Conservation (phyloP, 2,888 invertebrate species). For the Macaria liturata region DNA sequence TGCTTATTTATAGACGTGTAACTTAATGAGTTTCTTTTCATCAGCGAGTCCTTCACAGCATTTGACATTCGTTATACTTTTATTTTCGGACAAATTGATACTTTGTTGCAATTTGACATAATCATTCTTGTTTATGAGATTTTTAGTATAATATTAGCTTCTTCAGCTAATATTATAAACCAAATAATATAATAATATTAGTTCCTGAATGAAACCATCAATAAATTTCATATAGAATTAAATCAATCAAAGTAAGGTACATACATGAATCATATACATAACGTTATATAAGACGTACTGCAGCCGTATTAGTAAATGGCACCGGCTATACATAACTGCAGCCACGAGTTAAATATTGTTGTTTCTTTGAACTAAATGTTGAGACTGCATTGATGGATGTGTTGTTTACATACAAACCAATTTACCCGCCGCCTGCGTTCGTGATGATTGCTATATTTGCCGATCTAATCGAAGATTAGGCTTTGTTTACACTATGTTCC, state of each 20-base stretch:
- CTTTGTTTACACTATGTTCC: constrained; percentile 4
- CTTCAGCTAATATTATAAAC: too few species aligned
- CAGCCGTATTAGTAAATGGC: not conserved
- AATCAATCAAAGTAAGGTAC: too few species aligned
- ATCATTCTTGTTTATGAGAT: constrained; percentile 9
- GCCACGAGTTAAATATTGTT: not conserved
- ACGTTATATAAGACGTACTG: too few species aligned
- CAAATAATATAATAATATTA: not conserved
- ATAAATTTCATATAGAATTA: too few species aligned
- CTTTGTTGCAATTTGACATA: not conserved
- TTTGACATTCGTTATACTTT: constrained; percentile 9
- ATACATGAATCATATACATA: too few species aligned
- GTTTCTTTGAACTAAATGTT: not conserved
- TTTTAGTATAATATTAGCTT: too few species aligned
- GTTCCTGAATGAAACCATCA: not conserved
- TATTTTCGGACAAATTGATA: constrained; percentile 10
- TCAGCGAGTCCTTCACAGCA: not conserved
- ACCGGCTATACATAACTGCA: not conserved
- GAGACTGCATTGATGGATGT: constrained; percentile 8
- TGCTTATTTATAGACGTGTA: constrained; percentile 6
- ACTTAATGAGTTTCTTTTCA: constrained; percentile 12
- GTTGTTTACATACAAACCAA: constrained; percentile 9
- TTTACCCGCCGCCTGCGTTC: not conserved
- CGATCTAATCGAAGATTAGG: constrained; percentile 3
- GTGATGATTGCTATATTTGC: constrained; percentile 7